Percentiles rank a stretch among this genome's conserved stretches.
phyloP scores from a whole-genome alignment of 2,888 invertebrate species.

The Harpagoxenus sublaevis region DNA sequence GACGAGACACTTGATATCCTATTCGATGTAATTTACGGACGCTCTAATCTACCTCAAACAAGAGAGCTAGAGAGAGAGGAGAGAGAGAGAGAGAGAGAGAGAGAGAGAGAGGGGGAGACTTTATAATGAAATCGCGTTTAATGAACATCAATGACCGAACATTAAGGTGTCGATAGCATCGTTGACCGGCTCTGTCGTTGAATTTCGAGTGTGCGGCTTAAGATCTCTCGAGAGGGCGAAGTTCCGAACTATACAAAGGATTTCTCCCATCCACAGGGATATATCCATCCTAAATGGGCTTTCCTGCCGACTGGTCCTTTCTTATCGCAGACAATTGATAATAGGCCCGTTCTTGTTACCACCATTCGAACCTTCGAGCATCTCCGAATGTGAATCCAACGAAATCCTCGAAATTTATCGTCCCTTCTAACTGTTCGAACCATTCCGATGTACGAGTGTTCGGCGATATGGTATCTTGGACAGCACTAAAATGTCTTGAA shows the following conservation, averaged over 20 bases:
- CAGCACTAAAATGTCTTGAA: constrained; percentile 30
- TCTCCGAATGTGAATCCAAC: constrained; percentile 46
- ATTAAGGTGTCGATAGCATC: constrained; percentile 56
- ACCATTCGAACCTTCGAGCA: constrained; percentile 42
- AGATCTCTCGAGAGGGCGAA: constrained; percentile 33
- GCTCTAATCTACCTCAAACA: constrained; percentile 16
- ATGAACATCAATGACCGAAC: constrained; percentile 58
- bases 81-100: neutral
- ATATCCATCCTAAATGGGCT: constrained; percentile 64
- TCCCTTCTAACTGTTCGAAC: constrained; percentile 44
- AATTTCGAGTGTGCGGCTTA: constrained; percentile 52
- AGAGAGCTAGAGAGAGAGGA: neutral
- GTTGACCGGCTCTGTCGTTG: constrained; percentile 39
- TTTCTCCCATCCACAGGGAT: constrained; percentile 15
- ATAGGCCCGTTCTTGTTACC: constrained; percentile 55
- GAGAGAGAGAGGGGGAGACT: neutral
- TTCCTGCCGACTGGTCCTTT: constrained; percentile 51
- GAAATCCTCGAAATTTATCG: constrained; percentile 65
- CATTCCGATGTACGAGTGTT: constrained; percentile 46
- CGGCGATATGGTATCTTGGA: constrained; percentile 6
- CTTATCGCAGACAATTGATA: constrained; percentile 67
- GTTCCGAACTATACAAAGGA: constrained; percentile 58
- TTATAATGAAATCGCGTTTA: constrained; percentile 45
- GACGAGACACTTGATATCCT: neutral
- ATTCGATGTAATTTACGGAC: constrained; percentile 5